Evolutionary conservation across 35 echinoderm and acorn worm genomes (phyloP), one percentile per base, ranked within the genome.

Genomic region (Anneissia japonica): DNA sequence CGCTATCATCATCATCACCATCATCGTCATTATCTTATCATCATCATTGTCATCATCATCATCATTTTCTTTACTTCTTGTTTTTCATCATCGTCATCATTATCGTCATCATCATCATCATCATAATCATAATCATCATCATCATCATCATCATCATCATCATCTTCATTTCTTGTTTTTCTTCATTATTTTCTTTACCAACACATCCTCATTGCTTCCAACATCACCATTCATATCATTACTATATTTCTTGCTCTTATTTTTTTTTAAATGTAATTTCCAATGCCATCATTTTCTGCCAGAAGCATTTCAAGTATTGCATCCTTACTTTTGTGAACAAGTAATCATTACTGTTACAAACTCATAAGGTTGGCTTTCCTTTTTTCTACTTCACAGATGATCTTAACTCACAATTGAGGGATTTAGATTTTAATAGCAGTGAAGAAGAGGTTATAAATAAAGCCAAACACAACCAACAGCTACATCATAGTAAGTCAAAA

Each of bases 401-500:
- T 85, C 78, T 64, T 16, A 64, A 64, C 51, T 64, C 51, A 26
- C 51, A 85, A 13, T 36, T 93, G 77, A 93, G 84, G 33, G 92
- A 93, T 79, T 79, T 93, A 36, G 92, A 93, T 0, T 93, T 93
- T 84, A 89, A 93, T 83, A 93, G 79, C 31, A 81, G 92, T 86
- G 92, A 93, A 32, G 92, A 93, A n/a, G 84, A 85, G 13, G 87
- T 85, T 38, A 11, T 81, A 19, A 92, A 81, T 28, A 56, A 72
- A 64, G 86, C 43, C 39, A 92, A 92, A 32, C 73, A 83, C 30
- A 92, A 92, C 77, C 90, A 92, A 43, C 87, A n/a, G n/a, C n/a
- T n/a, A n/a, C n/a, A n/a, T n/a, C n/a, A n/a, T n/a, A n/a, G n/a
- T n/a, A n/a, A n/a, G n/a, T n/a, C n/a, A n/a, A n/a, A n/a, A n/a